These are phyloP conservation scores for Planiliza haematocheilus DNA, from an alignment of 2,113 vertebrate genomes.

Conservation along the genomic window DNA sequence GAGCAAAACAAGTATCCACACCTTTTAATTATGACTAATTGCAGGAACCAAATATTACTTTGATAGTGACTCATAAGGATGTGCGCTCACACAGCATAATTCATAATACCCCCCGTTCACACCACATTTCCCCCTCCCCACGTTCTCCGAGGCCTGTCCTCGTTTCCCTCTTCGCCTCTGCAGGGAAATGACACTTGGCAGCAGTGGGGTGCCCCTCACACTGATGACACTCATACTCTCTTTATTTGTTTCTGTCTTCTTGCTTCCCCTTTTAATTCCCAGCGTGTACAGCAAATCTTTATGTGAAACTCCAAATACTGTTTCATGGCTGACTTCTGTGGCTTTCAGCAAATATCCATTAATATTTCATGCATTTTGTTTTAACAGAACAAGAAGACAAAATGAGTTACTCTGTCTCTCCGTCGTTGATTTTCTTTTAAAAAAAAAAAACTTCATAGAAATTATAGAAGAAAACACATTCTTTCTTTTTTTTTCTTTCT, in stretches of 20 bases:
- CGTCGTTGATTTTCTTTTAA: too few relatives aligned
- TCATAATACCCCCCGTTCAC: constrained; percentile 7
- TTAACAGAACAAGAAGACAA: too few relatives aligned
- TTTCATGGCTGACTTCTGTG: neutral
- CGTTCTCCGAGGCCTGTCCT: constrained; percentile 23
- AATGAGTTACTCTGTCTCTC: too few relatives aligned
- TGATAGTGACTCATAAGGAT: constrained; percentile 27
- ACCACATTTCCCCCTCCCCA: neutral
- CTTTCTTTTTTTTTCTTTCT: too few relatives aligned
- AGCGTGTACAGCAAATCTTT: neutral
- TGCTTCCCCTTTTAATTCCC: neutral
- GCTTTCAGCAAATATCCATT: too few relatives aligned
- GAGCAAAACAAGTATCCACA: constrained; percentile 12
- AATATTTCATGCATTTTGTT: too few relatives aligned
- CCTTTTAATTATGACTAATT: constrained; percentile 32
- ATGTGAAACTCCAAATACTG: neutral
- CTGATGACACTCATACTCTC: constrained; percentile 16
- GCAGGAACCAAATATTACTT: constrained; percentile 24
- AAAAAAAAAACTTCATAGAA: too few relatives aligned
- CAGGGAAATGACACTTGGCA: constrained; percentile 13
- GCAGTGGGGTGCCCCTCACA: constrained; percentile 17
- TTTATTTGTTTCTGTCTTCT: neutral
- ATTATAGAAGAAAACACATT: too few relatives aligned
- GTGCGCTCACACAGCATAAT: neutral
- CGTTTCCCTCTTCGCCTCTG: constrained; percentile 13